phyloP scores from a whole-genome alignment of 1,140 invertebrate species.

The Trachymyrmex septentrionalis region DNA sequence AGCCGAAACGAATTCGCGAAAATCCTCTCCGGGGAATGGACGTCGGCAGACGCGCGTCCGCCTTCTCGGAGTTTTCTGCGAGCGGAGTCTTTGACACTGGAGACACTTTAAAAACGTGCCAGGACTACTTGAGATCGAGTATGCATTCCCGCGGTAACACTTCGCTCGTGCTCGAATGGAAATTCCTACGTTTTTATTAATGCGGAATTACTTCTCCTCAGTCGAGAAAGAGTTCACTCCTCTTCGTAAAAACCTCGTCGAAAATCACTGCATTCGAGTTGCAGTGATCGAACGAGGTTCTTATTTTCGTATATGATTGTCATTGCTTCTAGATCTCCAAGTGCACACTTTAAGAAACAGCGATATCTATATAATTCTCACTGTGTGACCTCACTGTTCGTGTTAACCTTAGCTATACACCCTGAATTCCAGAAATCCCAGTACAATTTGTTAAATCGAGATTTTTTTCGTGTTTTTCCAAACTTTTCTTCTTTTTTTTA shows the following conservation, averaged over 20 bases:
- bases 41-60: slow-evolving; percentile 35
- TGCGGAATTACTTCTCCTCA: slow-evolving; percentile 43
- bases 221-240: neutral
- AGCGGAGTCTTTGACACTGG: slow-evolving; percentile 69
- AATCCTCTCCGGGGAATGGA: slow-evolving; percentile 73
- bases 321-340: neutral
- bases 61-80: slow-evolving; percentile 35
- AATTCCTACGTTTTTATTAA: slow-evolving; percentile 17
- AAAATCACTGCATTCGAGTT: neutral
- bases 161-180: slow-evolving; percentile 33
- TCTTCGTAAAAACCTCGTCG: slow-evolving; percentile 3
- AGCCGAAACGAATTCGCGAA: slow-evolving; percentile 75
- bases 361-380: too few relatives aligned
- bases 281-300: slow-evolving; percentile 31
- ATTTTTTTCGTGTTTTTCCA: too few relatives aligned
- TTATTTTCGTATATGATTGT: neutral
- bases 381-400: too few relatives aligned
- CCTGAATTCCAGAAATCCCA: too few relatives aligned
- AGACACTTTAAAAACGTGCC: slow-evolving; percentile 74
- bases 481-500: too few relatives aligned
- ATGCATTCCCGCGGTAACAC: slow-evolving; percentile 67
- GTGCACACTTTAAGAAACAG: neutral
- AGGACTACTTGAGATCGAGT: slow-evolving; percentile 63
- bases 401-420: too few relatives aligned
- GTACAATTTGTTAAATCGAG: too few relatives aligned